Percentiles rank a stretch among this genome's conserved stretches.
phyloP scores from a whole-genome alignment of 1,140 invertebrate species.

The Drosophila suzukii region DNA sequence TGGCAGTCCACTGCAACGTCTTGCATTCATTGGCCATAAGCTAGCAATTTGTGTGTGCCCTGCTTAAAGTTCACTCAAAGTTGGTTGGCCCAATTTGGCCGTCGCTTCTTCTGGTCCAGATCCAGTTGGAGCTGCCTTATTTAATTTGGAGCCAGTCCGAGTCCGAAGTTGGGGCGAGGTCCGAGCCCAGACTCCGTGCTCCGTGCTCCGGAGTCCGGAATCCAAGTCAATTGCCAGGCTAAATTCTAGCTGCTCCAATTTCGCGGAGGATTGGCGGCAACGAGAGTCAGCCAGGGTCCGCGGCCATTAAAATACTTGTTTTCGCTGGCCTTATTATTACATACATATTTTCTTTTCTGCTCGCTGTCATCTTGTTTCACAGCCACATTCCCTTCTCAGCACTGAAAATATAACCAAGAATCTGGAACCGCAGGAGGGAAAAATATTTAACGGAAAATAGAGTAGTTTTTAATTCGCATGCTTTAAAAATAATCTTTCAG shows the following conservation, averaged over 20 bases:
- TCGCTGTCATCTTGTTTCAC: slow-evolving; percentile 41
- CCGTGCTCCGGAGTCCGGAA: slow-evolving; percentile 9
- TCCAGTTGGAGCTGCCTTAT: slow-evolving; percentile 59
- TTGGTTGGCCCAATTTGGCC: slow-evolving; percentile 69
- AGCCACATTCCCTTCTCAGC: background rate
- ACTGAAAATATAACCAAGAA: slow-evolving; percentile 1
- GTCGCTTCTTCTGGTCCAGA: slow-evolving; percentile 27
- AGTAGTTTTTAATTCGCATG: background rate
- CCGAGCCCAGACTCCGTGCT: background rate
- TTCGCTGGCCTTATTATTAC: slow-evolving; percentile 70
- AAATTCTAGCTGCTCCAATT: slow-evolving; percentile 71
- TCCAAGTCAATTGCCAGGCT: slow-evolving; percentile 73
- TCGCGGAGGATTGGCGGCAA: slow-evolving; percentile 23
- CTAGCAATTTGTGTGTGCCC: slow-evolving; percentile 68
- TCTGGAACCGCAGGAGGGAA: background rate
- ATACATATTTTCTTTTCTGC: slow-evolving; percentile 64
- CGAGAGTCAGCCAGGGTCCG: slow-evolving; percentile 36
- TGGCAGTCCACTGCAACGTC: slow-evolving; percentile 59
- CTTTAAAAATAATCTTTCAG: background rate
- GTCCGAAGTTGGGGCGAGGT: slow-evolving; percentile 1
- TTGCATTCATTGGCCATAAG: slow-evolving; percentile 80
- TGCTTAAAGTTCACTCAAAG: slow-evolving; percentile 64
- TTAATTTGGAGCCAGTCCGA: slow-evolving; percentile 47
- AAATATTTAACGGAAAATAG: background rate
- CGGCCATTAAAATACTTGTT: slow-evolving; percentile 75